Conservation (phyloP, 23 tunicate species). For the Pegea sp. region DNA sequence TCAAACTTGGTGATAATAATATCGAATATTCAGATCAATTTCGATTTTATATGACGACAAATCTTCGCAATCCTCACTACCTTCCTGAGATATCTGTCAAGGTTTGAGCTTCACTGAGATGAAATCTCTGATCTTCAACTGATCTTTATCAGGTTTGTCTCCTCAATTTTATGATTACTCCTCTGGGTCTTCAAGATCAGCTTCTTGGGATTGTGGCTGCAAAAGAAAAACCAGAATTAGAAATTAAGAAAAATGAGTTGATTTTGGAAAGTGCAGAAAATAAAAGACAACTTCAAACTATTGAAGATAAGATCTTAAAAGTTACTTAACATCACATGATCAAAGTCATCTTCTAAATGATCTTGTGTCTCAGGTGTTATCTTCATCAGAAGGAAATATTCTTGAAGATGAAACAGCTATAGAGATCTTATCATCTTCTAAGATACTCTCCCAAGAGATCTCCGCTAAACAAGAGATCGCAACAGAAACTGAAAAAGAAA, state of each 20-base stretch:
- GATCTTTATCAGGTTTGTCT: constrained; percentile 47
- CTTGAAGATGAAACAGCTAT: constrained; percentile 93
- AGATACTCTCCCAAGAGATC: constrained; percentile 78
- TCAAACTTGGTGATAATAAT: constrained; percentile 81
- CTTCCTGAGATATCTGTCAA: constrained; percentile 89
- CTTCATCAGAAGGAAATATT: constrained; percentile 91
- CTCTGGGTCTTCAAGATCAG: constrained; percentile 86
- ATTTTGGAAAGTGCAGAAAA: constrained; percentile 89
- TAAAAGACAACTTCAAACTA: constrained; percentile 64
- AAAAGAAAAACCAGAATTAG: constrained; percentile 84
- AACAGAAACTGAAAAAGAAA: constrained; percentile 56
- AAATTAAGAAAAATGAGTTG: constrained; percentile 66
- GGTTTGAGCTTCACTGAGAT: constrained; percentile 8
- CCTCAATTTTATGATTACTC: constrained; percentile 96
- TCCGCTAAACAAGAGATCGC: constrained; percentile 92
- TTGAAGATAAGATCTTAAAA: constrained; percentile 75
- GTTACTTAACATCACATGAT: background rate
- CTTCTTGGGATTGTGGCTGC: constrained; percentile 93
- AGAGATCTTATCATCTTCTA: constrained; percentile 65
- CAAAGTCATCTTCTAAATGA: background rate
- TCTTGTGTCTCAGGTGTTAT: constrained; percentile 22
- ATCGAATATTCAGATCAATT: constrained; percentile 79
- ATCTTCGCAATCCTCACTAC: constrained; percentile 85
- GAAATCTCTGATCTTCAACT: background rate
- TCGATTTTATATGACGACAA: constrained; percentile 81